Base-by-base conservation (phyloP, 2,888 invertebrate genomes). In the Polydrusus pterygomalis region DNA sequence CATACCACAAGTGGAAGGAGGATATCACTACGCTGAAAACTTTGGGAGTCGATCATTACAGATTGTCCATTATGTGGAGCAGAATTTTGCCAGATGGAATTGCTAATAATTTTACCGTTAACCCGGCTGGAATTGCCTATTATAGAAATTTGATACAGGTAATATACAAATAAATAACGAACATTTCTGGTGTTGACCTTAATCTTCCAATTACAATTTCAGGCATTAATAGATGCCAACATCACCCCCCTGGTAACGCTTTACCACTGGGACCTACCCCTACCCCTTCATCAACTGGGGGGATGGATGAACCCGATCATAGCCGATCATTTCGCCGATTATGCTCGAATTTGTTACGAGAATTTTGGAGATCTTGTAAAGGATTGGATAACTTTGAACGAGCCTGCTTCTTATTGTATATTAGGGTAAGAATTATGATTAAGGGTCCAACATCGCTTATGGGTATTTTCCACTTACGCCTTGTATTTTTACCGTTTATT, bases 131-230 rank as follows among this genome's bases (percentile, higher is more conserved):
- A 18, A 67, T 80, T 13, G 60, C 91, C 73, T 95, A 95, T 86
- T 96, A 96, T 85, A 92, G 91, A 82, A 90, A 92, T 79, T 86
- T 96, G 56, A 93, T 96, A 88, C 93, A 81, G 89, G 86, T 74
- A 89, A 18, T n/a, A 63, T 62, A 15, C 2, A 62, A 17, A 34
- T 62, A 25, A 25, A 25, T 5, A 25, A 25, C 25, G 5, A 25
- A 25, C 25, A 25, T 25, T 25, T 25, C 25, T 3, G 5, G 25
- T 3, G 25, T n/a, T n/a, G n/a, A n/a, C n/a, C n/a, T n/a, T 25
- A 25, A 25, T 25, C 5, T 25, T 25, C 25, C 25, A 25, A 30
- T 58, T n/a, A 18, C 43, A 34, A 45, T 67, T 72, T 65, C 47
- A 74, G 74, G 56, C 34, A 13, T 67, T 74, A 38, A 34, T 15